Base-by-base conservation (phyloP, 2,888 invertebrate genomes). In the Gymnoscelis rufifasciata region DNA sequence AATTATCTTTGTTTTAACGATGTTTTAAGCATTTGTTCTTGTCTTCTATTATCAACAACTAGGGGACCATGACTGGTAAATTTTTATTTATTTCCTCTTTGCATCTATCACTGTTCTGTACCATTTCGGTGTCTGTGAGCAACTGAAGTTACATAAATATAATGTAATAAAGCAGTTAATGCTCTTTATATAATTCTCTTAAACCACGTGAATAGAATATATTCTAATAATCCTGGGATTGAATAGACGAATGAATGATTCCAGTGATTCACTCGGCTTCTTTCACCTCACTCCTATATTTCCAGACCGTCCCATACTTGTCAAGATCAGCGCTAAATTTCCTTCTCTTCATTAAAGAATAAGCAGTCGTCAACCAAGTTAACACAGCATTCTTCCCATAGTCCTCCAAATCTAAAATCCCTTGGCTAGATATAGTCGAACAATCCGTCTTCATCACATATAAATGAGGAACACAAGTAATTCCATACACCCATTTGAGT, bases 381-480 rank as follows among this genome's bases (percentile, higher is more conserved):
- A 87, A 64, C 0, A 86, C 43, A 0, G 83, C 83, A 56, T 88
- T 84, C 41, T 77, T 79, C 0, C 80, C 81, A 49, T 81, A 76
- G 27, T 54, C 39, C 35, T 83, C 77, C 19, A 88, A 58, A 62
- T 88, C 87, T 26, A 60, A 7, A 3, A 83, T 66, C 0, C 78
- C 87, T 37, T 78, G 68, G 0, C 51, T 58, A 0, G 84, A 81
- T 3, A 86, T 62, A 0, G 86, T 33, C 0, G 68, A 60, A 1
- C 84, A 78, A 37, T 79, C 74, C 1, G 64, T 41, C 55, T 68
- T 72, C 0, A 79, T 40, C 0, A 79, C 78, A 1, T 74, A 35
- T 4, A 88, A 51, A 40, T 75, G 71, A 0, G 87, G 87, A 2
- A 80, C 56, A 31, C 72, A 74, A 0, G 76, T 71, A 2, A 88